phyloP scores from a whole-genome alignment of 2,113 vertebrate genomes.

The Lathamus discolor region DNA sequence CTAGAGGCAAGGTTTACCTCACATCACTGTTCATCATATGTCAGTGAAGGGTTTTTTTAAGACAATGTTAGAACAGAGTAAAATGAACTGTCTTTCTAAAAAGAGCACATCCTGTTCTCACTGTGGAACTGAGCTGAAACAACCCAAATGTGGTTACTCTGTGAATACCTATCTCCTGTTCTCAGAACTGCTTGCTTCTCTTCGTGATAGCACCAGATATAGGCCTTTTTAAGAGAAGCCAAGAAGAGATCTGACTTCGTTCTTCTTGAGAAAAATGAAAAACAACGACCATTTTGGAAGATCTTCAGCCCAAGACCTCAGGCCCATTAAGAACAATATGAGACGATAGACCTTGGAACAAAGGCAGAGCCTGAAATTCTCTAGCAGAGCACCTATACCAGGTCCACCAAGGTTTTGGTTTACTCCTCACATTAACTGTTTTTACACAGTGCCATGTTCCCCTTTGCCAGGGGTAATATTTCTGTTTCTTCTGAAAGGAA shows the following conservation, averaged over 20 bases:
- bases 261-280: neutral
- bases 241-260: neutral
- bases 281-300: neutral
- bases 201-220: neutral
- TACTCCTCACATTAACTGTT: neutral
- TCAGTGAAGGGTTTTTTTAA: neutral
- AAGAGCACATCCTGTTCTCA: neutral
- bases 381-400: neutral
- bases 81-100: neutral
- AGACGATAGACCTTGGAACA: neutral
- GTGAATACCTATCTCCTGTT: neutral
- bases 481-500: neutral
- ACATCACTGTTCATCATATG: neutral
- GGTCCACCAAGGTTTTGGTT: neutral
- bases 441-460: neutral
- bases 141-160: neutral
- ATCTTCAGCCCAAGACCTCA: neutral
- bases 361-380: neutral
- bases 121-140: neutral
- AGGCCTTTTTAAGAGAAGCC: neutral
- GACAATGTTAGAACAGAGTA: neutral
- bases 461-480: neutral
- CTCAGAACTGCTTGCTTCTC: neutral
- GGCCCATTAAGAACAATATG: neutral
- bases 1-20: neutral